Evolutionary conservation across 1,140 invertebrate species (phyloP).

Genomic region (Rhopalosiphum padi): DNA sequence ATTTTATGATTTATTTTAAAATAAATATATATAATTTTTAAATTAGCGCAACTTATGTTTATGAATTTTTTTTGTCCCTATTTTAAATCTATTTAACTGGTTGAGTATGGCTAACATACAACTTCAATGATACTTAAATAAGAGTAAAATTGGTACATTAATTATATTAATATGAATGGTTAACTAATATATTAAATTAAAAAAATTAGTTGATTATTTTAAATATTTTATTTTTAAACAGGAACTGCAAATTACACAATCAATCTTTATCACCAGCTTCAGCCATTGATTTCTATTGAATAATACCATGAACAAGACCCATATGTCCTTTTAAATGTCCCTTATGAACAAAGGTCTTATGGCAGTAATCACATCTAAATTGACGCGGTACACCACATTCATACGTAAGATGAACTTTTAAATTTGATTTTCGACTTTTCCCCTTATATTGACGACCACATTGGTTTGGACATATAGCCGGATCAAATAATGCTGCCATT

Average conservation of each 20-base stretch:
- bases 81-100: no score
- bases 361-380: constrained; percentile 79
- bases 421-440: constrained; percentile 63
- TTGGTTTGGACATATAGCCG: constrained; percentile 12
- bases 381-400: constrained; percentile 76
- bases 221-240: background rate
- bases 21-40: no score
- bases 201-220: background rate
- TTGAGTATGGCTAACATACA: background rate
- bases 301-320: constrained; percentile 37
- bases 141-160: no score
- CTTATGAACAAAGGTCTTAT: constrained; percentile 78
- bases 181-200: background rate
- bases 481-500: background rate
- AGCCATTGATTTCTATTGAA: background rate
- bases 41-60: no score
- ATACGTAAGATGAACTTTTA: constrained; percentile 62
- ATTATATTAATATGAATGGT: background rate
- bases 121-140: background rate
- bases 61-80: no score
- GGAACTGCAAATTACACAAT: background rate
- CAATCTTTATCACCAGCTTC: background rate
- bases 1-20: no score
- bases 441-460: constrained; percentile 56
- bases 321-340: constrained; percentile 59